Evolutionary conservation across 2,113 vertebrate species (phyloP).

Genomic region (Limnothrissa miodon): DNA sequence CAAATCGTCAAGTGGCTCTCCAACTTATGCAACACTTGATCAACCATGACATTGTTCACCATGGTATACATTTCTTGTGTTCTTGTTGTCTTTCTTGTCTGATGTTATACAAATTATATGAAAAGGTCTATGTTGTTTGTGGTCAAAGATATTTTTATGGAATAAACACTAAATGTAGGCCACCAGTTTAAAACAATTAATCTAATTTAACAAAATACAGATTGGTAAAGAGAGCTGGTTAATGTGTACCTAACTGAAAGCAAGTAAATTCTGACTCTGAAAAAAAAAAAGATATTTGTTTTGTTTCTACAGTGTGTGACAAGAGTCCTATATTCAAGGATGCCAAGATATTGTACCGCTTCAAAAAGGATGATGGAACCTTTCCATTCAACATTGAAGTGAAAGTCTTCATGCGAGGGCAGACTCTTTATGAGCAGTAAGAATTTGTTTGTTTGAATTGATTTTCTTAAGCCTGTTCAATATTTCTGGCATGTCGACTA

Average conservation of each 20-base stretch:
- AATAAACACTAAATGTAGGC: too few relatives aligned
- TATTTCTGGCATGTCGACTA: not conserved
- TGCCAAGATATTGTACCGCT: slow-evolving; percentile 83
- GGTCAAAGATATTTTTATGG: too few relatives aligned
- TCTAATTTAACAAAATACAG: not conserved
- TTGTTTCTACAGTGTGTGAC: slow-evolving; percentile 75
- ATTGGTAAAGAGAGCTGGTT: not conserved
- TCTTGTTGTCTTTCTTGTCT: too few relatives aligned
- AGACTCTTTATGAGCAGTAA: slow-evolving; percentile 82
- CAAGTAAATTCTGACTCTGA: not conserved
- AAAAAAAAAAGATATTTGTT: not conserved
- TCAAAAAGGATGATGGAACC: slow-evolving; percentile 85
- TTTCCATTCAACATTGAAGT: slow-evolving; percentile 80
- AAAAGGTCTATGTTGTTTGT: not conserved
- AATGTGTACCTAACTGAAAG: not conserved
- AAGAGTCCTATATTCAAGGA: slow-evolving; percentile 81
- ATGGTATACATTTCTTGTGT: slow-evolving; percentile 69
- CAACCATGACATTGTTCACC: slow-evolving; percentile 84
- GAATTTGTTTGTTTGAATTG: slow-evolving; percentile 37
- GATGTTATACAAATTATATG: not conserved
- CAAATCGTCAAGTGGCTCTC: slow-evolving; percentile 73
- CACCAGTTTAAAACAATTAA: not conserved
- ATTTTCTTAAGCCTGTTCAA: not conserved
- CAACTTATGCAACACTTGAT: slow-evolving; percentile 83
- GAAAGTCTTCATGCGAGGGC: slow-evolving; percentile 81